These are phyloP conservation scores for Pangasius mekongensis DNA, from an alignment of 2,797 vertebrate species.

Conservation along the genomic window DNA sequence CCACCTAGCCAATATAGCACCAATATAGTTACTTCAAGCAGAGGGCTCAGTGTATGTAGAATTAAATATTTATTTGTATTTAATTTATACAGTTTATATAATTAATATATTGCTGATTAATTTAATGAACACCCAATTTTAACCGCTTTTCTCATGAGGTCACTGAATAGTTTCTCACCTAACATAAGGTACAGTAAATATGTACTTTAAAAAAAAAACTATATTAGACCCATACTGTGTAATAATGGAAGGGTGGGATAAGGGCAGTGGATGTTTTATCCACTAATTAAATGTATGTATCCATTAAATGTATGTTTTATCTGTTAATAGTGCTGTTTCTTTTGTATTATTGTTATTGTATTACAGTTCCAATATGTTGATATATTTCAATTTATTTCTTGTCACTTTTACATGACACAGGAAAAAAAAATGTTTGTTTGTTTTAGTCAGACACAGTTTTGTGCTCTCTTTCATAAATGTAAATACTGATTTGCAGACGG, in stretches of 20 bases:
- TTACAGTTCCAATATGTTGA: conserved; percentile 67
- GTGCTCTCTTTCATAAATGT: conserved; percentile 63
- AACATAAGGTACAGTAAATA: conserved; percentile 17
- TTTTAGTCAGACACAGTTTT: conserved; percentile 58
- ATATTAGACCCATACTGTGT: conserved; percentile 61
- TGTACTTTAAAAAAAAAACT: conserved; percentile 45
- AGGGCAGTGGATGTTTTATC: conserved; percentile 54
- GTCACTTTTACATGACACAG: conserved; percentile 62
- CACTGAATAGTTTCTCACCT: conserved; percentile 22
- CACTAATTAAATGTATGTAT: conserved; percentile 53
- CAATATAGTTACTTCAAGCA: conserved; percentile 32
- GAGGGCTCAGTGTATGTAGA: conserved; percentile 34
- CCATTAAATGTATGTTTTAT: conserved; percentile 60
- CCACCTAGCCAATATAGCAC: conserved; percentile 43
- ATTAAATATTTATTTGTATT: conserved; percentile 73
- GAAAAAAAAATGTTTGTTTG: conserved; percentile 66
- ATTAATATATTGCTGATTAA: conserved; percentile 59
- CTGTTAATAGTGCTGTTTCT: conserved; percentile 68
- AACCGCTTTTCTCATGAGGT: conserved; percentile 36
- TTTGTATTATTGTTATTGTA: conserved; percentile 69
- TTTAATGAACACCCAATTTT: conserved; percentile 45
- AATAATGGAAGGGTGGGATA: conserved; percentile 50
- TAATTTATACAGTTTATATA: conserved; percentile 72
- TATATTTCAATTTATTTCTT: conserved; percentile 68
- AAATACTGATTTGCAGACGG: conserved; percentile 64